Evolutionary conservation across 2,797 vertebrate genomes (phyloP).

Genomic region (Lacerta viridis): DNA sequence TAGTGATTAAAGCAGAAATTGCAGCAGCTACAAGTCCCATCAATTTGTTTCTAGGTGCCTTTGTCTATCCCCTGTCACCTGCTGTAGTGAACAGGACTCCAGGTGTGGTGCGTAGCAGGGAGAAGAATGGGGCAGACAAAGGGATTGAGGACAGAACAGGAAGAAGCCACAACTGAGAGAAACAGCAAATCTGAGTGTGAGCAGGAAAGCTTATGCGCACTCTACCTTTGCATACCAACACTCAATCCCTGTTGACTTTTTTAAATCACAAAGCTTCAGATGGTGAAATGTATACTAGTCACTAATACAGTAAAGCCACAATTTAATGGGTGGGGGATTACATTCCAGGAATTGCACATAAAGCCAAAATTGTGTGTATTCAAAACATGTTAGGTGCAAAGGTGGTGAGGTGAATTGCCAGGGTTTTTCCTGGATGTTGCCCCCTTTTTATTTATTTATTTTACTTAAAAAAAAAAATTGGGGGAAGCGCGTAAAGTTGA

Average conservation of each 20-base stretch:
- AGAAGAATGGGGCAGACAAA: background rate
- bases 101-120: constrained; percentile 16
- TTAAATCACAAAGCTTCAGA: background rate
- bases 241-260: background rate
- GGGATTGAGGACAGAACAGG: background rate
- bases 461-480: too few species aligned
- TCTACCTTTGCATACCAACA: background rate
- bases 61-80: background rate
- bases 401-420: too few species aligned
- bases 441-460: too few species aligned
- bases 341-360: too few species aligned
- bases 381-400: too few species aligned
- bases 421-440: too few species aligned
- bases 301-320: background rate
- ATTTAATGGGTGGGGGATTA: too few species aligned
- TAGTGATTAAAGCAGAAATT: constrained; percentile 10
- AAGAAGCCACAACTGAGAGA: background rate
- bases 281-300: background rate
- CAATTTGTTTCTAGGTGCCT: background rate
- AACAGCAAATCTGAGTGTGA: background rate
- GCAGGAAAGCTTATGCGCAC: background rate
- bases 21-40: background rate
- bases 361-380: too few species aligned
- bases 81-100: background rate
- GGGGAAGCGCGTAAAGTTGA: too few species aligned